These are phyloP conservation scores for Ecdyonurus torrentis DNA, from an alignment of 2,888 invertebrate genomes.

Conservation along the genomic window DNA sequence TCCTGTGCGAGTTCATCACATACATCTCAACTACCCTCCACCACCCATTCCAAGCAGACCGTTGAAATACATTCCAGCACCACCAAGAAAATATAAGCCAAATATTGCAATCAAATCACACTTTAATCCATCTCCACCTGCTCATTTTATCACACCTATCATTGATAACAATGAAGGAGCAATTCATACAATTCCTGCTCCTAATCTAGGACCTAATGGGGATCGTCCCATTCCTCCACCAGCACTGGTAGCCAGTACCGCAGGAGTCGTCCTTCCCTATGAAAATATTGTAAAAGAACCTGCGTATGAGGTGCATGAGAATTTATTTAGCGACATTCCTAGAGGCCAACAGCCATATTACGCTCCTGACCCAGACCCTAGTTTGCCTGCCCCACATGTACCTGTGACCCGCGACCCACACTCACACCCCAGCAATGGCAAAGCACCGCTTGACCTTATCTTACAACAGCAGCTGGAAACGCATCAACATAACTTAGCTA, in stretches of 20 bases:
- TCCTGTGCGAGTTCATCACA: neutral
- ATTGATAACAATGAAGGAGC: slow-evolving; percentile 39
- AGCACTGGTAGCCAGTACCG: neutral
- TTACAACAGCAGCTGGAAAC: neutral
- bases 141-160: neutral
- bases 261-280: neutral
- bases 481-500: neutral
- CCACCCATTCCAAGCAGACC: neutral
- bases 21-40: neutral
- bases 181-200: slow-evolving; percentile 74
- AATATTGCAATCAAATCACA: neutral
- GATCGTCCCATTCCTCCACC: neutral
- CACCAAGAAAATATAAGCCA: neutral
- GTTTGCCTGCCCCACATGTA: slow-evolving; percentile 25
- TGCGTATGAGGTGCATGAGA: neutral
- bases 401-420: slow-evolving; percentile 26
- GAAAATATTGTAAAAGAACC: neutral
- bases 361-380: slow-evolving; percentile 34
- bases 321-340: too few relatives aligned
- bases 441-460: slow-evolving; percentile 20
- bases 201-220: slow-evolving; percentile 45
- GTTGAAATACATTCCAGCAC: neutral
- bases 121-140: slow-evolving; percentile 19
- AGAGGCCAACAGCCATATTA: slow-evolving; percentile 19
- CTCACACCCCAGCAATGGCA: slow-evolving; percentile 29